Conservation (phyloP, 2,888 invertebrate species). For the Formica aserva region DNA sequence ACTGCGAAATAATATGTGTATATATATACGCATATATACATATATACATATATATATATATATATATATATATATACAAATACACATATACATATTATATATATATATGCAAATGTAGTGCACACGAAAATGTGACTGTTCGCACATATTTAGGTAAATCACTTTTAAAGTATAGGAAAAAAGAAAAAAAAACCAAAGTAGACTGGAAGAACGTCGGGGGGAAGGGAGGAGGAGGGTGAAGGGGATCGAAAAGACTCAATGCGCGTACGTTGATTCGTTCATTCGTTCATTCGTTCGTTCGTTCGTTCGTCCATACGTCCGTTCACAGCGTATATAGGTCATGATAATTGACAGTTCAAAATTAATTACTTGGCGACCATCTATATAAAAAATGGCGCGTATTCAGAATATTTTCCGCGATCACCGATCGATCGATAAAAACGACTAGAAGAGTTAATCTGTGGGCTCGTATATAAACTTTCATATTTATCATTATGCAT, state of each 20-base stretch:
- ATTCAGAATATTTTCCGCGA: slow-evolving; percentile 22
- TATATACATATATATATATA: slow-evolving; percentile 6
- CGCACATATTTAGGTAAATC: slow-evolving; percentile 83
- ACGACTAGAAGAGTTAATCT: slow-evolving; percentile 33
- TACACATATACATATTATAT: slow-evolving; percentile 14
- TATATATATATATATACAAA: slow-evolving; percentile 65
- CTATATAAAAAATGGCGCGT: slow-evolving; percentile 16
- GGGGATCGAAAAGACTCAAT: slow-evolving; percentile 63
- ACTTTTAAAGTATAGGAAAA: slow-evolving; percentile 78
- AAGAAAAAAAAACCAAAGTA: slow-evolving; percentile 67
- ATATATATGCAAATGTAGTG: slow-evolving; percentile 81
- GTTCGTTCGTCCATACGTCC: slow-evolving; percentile 35
- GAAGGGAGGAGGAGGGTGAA: too few species aligned
- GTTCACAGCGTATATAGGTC: slow-evolving; percentile 10
- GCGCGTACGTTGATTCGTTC: slow-evolving; percentile 72
- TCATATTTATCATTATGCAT: slow-evolving; percentile 22
- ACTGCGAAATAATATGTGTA: slow-evolving; percentile 80
- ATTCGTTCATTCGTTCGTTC: slow-evolving; percentile 65
- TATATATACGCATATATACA: slow-evolving; percentile 63
- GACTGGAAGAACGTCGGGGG: slow-evolving; percentile 71
- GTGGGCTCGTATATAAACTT: not conserved
- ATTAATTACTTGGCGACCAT: slow-evolving; percentile 29
- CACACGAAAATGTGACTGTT: slow-evolving; percentile 84
- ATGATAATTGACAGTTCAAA: slow-evolving; percentile 19
- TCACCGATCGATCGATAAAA: not conserved